These are phyloP conservation scores for Paracanthobrama guichenoti DNA, from an alignment of 2,113 vertebrate species.

Conservation along the genomic window DNA sequence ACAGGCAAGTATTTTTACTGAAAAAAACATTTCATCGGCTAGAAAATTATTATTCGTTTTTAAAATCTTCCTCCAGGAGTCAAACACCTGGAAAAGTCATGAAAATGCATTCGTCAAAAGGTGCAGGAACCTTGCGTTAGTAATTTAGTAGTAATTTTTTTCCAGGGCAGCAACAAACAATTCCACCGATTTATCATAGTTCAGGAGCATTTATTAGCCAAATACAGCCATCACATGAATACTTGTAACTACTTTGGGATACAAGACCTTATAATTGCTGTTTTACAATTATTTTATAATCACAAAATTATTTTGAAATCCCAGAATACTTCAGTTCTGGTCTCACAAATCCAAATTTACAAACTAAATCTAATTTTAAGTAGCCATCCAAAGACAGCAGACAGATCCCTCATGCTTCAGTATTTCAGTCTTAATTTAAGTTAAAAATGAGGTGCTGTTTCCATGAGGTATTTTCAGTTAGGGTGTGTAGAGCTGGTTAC, in stretches of 20 bases:
- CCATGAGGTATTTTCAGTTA: background rate
- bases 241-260: background rate
- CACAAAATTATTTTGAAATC: background rate
- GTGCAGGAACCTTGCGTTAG: too few species aligned
- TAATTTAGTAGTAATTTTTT: background rate
- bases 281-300: background rate
- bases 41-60: too few species aligned
- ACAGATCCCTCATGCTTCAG: background rate
- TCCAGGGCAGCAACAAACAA: background rate
- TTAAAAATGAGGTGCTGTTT: constrained; percentile 2
- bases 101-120: too few species aligned
- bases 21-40: too few species aligned
- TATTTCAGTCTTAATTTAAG: background rate
- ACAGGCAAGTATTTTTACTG: too few species aligned
- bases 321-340: background rate
- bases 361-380: background rate
- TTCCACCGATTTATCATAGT: background rate
- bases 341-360: background rate
- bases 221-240: background rate
- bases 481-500: constrained; percentile 1
- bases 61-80: too few species aligned
- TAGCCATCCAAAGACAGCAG: background rate
- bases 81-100: too few species aligned
- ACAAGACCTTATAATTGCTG: background rate
- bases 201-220: constrained; percentile 13